Evolutionary conservation across 2,797 vertebrate species (phyloP).

Genomic region (Tenualosa ilisha): DNA sequence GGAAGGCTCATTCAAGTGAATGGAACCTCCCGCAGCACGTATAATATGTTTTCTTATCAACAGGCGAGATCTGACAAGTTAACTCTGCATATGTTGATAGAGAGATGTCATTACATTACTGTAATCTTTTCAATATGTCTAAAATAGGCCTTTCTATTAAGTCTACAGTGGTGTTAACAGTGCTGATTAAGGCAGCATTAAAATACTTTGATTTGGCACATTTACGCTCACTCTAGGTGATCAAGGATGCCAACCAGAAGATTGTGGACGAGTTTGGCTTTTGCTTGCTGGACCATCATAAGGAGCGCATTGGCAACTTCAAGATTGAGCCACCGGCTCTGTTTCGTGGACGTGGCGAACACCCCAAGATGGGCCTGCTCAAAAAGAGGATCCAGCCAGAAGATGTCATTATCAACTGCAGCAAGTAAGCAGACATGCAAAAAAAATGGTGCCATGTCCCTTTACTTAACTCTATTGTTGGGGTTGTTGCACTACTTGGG

Average conservation of each 20-base stretch:
- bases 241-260: slow-evolving; percentile 73
- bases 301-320: slow-evolving; percentile 74
- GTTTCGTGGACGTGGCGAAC: slow-evolving; percentile 72
- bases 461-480: too few relatives aligned
- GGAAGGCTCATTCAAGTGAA: too few relatives aligned
- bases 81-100: too few relatives aligned
- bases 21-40: too few relatives aligned
- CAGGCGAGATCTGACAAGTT: too few relatives aligned
- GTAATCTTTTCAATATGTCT: too few relatives aligned
- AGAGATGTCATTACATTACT: too few relatives aligned
- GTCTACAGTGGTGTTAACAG: too few relatives aligned
- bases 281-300: slow-evolving; percentile 72
- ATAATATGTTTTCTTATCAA: too few relatives aligned
- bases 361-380: slow-evolving; percentile 75
- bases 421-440: slow-evolving; percentile 50
- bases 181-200: too few relatives aligned
- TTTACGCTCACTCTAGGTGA: slow-evolving; percentile 45
- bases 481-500: too few relatives aligned
- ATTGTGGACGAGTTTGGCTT: slow-evolving; percentile 72
- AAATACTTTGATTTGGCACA: background rate
- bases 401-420: slow-evolving; percentile 74
- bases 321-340: slow-evolving; percentile 72
- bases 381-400: slow-evolving; percentile 76
- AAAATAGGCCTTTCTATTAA: too few relatives aligned
- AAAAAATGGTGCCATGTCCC: background rate